Evolutionary conservation across 2,113 vertebrate genomes (phyloP), one percentile per base, ranked within the genome.

Genomic region (Aviceda subcristata): DNA sequence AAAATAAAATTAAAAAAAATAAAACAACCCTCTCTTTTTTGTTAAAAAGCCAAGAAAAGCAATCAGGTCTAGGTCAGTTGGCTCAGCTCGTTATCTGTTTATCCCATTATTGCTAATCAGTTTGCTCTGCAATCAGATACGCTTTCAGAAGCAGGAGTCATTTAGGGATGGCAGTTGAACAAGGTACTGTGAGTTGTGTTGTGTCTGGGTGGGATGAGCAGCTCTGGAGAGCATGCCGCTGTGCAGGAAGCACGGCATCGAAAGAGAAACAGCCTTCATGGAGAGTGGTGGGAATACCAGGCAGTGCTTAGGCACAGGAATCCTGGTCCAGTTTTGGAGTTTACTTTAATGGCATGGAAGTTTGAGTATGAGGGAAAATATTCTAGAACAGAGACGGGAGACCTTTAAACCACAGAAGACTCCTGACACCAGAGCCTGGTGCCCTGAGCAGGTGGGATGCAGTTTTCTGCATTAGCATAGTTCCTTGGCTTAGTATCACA

Each of bases 231-330:
- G 27, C 13, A 5, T 38, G n/a, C 12, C 1, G 2, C 29, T 50
- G 16, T 14, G 32, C 43, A 39, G 41, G 19, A 46, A 30, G 14
- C 10, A 4, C 1, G 3, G 9, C 6, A 4, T 36, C 2, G 1
- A 48, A 21, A 0, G 1, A 12, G 22, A 34, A 85, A 86, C 5
- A 32, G 6, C 23, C 17, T 72, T 43, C 0, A 0, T 39, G 36
- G 51, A 57, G 36, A 56, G 22, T 2, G 15, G 26, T 74, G 55
- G 71, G 38, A 53, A 30, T 39, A 19, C 63, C 19, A 34, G 53
- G 20, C 15, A 48, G 30, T 20, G 14, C 29, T 21, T 29, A 15
- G 20, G 36, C 41, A 56, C 34, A 29, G 43, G 45, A 59, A 59
- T 59, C 15, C 24, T 27, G n/a, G 5, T 45, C 29, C 43, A 41